Base-by-base conservation (phyloP, 2,113 vertebrate species). In the Papio anubis region DNA sequence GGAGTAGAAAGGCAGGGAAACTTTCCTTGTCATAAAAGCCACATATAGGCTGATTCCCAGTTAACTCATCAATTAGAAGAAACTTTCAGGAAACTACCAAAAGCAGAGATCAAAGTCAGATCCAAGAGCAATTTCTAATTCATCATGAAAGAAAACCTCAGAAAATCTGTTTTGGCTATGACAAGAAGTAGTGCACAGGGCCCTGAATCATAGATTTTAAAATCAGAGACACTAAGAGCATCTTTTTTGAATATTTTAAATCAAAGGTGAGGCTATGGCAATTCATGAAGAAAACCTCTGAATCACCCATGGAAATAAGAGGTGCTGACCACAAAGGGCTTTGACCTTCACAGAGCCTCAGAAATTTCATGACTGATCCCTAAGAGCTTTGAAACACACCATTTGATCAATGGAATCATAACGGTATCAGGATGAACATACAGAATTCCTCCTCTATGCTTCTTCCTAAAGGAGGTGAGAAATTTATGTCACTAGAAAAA, bases 61-160 rank as follows among this genome's bases (percentile, higher is more conserved):
- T 70, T 82, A 90, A 25, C 32, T 82, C 61, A 59, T 88, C 57
- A 68, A 68, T 88, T 89, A 85, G 21, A 85, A 93, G 18, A n/a
- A 70, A n/a, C 27, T 94, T 90, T 30, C 70, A 78, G 68, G 52
- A 94, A 92, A 72, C 4, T 32, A 14, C n/a, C 18, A 79, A 92
- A 78, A 79, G 12, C 27, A 89, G 43, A 78, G 14, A 91, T 70
- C 50, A 95, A 90, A 90, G n/a, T 87, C 48, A 91, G 40, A 95
- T 64, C n/a, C 82, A 82, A 82, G n/a, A 68, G 30, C 45, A 94
- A 81, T 2, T 75, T 80, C 45, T 79, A 89, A 95, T 87, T 84
- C 61, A 90, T 57, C 20, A 20, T 59, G 48, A 87, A 96, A 96
- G 68, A 40, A 96, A 95, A 48, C 21, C 38, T 84, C 79, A 96